Conservation (phyloP, 2,888 invertebrate species). For the Mimachlamys varia region DNA sequence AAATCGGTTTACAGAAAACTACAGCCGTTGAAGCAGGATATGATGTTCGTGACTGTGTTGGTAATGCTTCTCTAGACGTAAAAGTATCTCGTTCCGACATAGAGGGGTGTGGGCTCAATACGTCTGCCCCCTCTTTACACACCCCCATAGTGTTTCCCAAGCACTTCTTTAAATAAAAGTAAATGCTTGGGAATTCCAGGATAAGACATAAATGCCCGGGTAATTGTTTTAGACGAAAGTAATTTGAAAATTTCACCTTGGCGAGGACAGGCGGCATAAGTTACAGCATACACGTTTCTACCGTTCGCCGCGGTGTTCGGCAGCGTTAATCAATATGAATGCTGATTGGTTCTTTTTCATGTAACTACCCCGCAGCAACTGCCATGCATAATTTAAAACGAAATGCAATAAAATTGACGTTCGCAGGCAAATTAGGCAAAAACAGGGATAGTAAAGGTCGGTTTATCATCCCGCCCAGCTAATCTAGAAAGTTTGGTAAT, state of each 20-base stretch:
- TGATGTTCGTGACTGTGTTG: background rate
- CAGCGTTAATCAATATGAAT: constrained; percentile 11
- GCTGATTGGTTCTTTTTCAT: constrained; percentile 28
- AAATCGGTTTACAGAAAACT: too few species aligned
- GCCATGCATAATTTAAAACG: constrained; percentile 32
- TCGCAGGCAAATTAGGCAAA: constrained; percentile 24
- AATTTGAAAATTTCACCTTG: constrained; percentile 30
- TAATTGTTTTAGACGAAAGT: constrained; percentile 24
- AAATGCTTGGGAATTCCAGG: background rate
- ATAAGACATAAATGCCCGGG: background rate
- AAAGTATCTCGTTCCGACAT: background rate
- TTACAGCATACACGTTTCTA: background rate
- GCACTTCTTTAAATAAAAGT: background rate
- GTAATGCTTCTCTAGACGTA: too few species aligned
- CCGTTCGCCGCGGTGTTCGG: background rate
- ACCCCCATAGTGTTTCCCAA: background rate
- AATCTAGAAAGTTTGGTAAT: constrained; percentile 11
- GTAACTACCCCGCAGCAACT: constrained; percentile 36
- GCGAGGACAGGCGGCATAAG: background rate
- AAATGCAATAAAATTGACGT: constrained; percentile 34
- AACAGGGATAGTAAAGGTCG: background rate
- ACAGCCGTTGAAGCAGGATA: background rate
- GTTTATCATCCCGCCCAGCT: constrained; percentile 3
- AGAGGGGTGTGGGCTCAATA: background rate
- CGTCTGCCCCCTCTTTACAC: background rate